Evolutionary conservation across 2,113 vertebrate species (phyloP).

Genomic region (Chlamydotis undulata): DNA sequence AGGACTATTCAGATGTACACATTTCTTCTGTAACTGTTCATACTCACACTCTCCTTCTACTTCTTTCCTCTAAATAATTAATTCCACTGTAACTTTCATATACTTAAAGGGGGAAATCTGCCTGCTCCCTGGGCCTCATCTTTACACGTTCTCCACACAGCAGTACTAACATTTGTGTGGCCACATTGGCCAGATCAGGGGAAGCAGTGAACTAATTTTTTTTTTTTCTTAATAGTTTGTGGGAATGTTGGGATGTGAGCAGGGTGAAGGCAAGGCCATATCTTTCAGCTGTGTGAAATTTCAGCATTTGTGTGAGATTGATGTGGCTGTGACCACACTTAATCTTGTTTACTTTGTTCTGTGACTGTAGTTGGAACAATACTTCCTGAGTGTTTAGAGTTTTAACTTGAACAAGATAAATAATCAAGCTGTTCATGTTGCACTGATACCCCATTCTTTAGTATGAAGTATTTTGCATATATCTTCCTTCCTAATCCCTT

Average conservation of each 20-base stretch:
- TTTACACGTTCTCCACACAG: background rate
- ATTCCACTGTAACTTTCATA: background rate
- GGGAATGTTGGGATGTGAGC: background rate
- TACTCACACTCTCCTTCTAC: background rate
- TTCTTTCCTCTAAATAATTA: background rate
- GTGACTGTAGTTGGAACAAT: background rate
- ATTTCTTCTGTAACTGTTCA: background rate
- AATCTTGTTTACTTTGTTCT: background rate
- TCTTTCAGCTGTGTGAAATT: background rate
- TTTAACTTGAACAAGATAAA: background rate
- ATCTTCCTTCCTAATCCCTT: background rate
- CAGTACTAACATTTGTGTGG: background rate
- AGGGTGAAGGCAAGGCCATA: background rate
- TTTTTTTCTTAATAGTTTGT: background rate
- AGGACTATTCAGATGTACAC: background rate
- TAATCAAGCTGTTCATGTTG: background rate
- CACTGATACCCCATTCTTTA: background rate
- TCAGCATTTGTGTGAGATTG: background rate
- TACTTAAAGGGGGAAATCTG: background rate
- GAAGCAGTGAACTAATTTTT: background rate
- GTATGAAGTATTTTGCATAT: background rate
- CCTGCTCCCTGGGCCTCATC: background rate
- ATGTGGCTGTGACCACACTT: background rate
- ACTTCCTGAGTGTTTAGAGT: background rate
- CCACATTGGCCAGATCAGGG: background rate